phyloP scores from a whole-genome alignment of 2,113 vertebrate species.

The Leuciscus idus region DNA sequence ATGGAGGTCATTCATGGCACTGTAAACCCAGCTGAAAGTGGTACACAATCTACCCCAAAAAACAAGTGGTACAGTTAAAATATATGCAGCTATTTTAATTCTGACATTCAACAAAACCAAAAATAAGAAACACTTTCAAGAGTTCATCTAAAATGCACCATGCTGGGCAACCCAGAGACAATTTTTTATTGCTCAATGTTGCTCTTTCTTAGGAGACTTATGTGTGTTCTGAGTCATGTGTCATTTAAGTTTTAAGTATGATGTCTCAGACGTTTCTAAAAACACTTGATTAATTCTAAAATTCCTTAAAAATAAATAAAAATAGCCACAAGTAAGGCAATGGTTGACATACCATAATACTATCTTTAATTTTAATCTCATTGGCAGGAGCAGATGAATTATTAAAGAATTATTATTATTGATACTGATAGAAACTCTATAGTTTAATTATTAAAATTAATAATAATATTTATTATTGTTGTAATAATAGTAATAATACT shows the following conservation, averaged over 20 bases:
- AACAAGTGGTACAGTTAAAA: background rate
- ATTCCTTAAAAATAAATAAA: background rate
- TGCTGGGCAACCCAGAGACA: background rate
- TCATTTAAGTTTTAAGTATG: background rate
- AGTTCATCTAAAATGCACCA: background rate
- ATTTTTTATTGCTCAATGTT: background rate
- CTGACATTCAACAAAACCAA: slow-evolving; percentile 10
- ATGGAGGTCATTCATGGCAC: background rate
- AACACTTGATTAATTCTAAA: background rate
- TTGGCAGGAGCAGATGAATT: background rate
- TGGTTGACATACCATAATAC: background rate
- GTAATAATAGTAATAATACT: background rate
- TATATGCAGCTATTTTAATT: slow-evolving; percentile 5
- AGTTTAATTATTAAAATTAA: background rate
- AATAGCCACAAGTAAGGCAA: background rate
- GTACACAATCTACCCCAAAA: background rate
- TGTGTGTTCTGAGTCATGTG: background rate
- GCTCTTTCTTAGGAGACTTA: background rate
- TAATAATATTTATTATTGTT: background rate
- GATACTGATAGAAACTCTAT: background rate
- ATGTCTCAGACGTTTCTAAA: background rate
- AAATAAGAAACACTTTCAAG: slow-evolving; percentile 1
- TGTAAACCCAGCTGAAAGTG: slow-evolving; percentile 11
- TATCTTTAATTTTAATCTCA: background rate
- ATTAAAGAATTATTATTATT: background rate